Base-by-base conservation (phyloP, 2,797 vertebrate species). In the Crocidura indochinensis region DNA sequence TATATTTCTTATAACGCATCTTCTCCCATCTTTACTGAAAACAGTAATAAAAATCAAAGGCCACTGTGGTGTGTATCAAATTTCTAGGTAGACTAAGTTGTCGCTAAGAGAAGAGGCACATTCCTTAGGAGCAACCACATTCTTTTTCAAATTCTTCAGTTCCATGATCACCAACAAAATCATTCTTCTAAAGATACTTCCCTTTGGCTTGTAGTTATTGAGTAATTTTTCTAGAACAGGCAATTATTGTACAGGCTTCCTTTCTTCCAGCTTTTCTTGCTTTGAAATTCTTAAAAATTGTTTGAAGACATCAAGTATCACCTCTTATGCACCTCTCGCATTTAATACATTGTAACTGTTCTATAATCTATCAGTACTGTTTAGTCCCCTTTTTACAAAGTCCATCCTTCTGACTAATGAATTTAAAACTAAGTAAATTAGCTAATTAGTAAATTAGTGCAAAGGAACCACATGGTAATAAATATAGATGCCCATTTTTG, bases 1-100 rank as follows among this genome's bases (percentile, higher is more conserved):
- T 24, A 20, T 88, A 86, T 6, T 10, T 88, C 27, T 60, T 72
- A 92, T 83, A 87, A 93, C 62, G 89, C 29, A 89, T 94, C 51
- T 83, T 92, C 78, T 89, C 64, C 38, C 20, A 51, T 88, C 94
- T 96, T 94, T 90, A 90, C 91, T 90, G 90, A 93, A 91, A 92
- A 38, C 38, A 90, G 14, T 31, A 14, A 87, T 85, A 64, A 90
- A 60, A 85, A 67, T 85, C 81, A 95, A 95, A 93, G 86, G 77
- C 91, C 83, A 87, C 9, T 71, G 2, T 92, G 88, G 0, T 49
- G 72, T 22, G 74, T 76, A 93, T 91, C 86, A 83, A 71, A 80
- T 94, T 77, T 53, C 90, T 88, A 78, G 88, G 8, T 84, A 73
- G 76, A 90, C 71, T 67, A 91, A 90, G 29, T 92, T 74, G 53